These are phyloP conservation scores for Epizoanthus ramosus DNA, from an alignment of 92 coral and sea anemone genomes.

Conservation along the genomic window DNA sequence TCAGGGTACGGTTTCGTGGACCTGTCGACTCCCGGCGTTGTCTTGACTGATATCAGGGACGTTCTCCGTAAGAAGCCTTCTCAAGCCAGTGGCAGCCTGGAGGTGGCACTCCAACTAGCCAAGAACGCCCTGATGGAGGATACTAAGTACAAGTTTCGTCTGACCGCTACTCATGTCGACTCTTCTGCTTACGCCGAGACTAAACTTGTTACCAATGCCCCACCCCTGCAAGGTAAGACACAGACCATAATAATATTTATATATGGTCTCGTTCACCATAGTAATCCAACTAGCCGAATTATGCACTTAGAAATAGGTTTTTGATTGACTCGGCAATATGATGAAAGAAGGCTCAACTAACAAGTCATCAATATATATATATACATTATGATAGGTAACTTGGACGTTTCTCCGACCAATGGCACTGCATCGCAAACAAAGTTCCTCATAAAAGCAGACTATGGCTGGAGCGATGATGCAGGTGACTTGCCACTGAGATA, in stretches of 20 bases:
- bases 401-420: slow-evolving; percentile 33
- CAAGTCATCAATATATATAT: no score
- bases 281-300: not conserved
- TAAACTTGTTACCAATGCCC: slow-evolving; percentile 59
- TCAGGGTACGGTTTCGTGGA: slow-evolving; percentile 65
- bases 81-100: not conserved
- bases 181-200: slow-evolving; percentile 69
- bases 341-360: no score
- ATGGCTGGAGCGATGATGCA: slow-evolving; percentile 68
- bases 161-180: slow-evolving; percentile 56
- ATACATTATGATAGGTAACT: slow-evolving; percentile 41
- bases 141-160: slow-evolving; percentile 57
- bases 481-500: slow-evolving; percentile 71
- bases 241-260: not conserved
- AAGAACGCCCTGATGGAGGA: slow-evolving; percentile 54
- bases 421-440: slow-evolving; percentile 67
- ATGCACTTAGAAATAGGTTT: not conserved
- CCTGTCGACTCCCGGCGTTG: slow-evolving; percentile 42
- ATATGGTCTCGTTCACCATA: no score
- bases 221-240: slow-evolving; percentile 70
- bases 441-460: slow-evolving; percentile 52
- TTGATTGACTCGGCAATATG: not conserved
- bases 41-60: not conserved
- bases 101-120: slow-evolving; percentile 47
- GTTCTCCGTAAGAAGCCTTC: slow-evolving; percentile 32